Conservation (phyloP, 1,140 invertebrate genomes). For the Palaemon carinicauda region DNA sequence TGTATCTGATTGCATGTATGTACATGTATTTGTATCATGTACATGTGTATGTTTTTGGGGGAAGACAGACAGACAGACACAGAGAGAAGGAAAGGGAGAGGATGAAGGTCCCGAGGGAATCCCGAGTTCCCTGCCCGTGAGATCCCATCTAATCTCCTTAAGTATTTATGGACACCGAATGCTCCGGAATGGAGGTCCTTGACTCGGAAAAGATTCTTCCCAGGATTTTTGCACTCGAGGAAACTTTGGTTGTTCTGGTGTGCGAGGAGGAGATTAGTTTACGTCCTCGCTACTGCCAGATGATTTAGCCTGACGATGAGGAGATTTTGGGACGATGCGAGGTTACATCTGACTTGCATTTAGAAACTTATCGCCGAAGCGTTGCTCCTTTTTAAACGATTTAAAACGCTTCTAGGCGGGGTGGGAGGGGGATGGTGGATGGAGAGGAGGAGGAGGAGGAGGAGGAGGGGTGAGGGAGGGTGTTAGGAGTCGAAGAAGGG, state of each 20-base stretch:
- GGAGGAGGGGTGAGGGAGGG: not conserved
- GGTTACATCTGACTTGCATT: too few species aligned
- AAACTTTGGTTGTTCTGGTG: constrained; percentile 41
- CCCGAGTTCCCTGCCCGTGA: constrained; percentile 39
- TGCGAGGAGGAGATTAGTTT: constrained; percentile 11
- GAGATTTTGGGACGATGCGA: too few species aligned
- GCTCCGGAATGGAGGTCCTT: constrained; percentile 37
- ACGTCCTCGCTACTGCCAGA: not conserved
- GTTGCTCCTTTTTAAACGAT: not conserved
- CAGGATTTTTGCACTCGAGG: constrained; percentile 47
- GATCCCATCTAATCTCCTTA: constrained; percentile 55
- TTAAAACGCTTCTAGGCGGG: not conserved
- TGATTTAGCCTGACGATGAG: not conserved
- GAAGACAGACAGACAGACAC: too few species aligned
- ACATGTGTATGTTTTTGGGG: too few species aligned
- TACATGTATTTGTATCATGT: too few species aligned
- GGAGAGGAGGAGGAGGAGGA: not conserved
- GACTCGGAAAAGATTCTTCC: constrained; percentile 41
- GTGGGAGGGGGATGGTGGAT: not conserved
- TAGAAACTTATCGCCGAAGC: not conserved
- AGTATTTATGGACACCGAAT: constrained; percentile 55
- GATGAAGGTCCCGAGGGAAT: not conserved
- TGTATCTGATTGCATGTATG: too few species aligned
- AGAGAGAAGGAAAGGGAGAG: too few species aligned
- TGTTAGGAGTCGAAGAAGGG: not conserved